phyloP scores from a whole-genome alignment of 1,140 invertebrate genomes.

The Musca domestica region DNA sequence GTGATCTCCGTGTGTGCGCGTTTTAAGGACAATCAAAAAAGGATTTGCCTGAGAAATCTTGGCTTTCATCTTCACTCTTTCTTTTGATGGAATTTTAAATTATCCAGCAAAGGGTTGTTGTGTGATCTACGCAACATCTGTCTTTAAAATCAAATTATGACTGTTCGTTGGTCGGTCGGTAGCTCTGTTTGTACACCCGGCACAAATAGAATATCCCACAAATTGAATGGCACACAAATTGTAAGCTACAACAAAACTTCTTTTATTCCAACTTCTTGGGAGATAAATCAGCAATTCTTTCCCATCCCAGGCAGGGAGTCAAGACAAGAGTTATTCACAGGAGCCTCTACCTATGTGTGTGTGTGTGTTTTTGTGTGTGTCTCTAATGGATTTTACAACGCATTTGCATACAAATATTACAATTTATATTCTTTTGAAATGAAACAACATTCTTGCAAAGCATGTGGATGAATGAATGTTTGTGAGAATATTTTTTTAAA shows the following conservation, averaged over 20 bases:
- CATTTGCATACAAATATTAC: slow-evolving; percentile 32
- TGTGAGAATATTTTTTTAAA: too few relatives aligned
- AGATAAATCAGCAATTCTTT: neutral
- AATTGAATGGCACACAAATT: neutral
- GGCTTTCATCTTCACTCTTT: neutral
- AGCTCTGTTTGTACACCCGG: neutral
- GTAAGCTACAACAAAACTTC: neutral
- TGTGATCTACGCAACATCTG: slow-evolving; percentile 3
- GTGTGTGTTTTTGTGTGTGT: neutral
- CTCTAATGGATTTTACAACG: neutral
- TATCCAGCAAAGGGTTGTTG: neutral
- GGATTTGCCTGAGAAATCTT: neutral
- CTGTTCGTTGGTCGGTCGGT: neutral
- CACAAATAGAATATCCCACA: neutral
- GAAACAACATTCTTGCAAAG: too few relatives aligned
- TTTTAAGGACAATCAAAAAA: neutral
- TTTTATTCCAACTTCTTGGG: neutral
- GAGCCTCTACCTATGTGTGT: neutral
- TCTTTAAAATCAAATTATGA: slow-evolving; percentile 11
- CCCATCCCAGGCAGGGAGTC: too few relatives aligned
- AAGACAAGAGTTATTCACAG: neutral
- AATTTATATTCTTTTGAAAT: slow-evolving; percentile 43
- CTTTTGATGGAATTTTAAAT: neutral
- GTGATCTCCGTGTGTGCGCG: neutral
- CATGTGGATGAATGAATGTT: too few relatives aligned